Evolutionary conservation across 2,797 vertebrate genomes (phyloP), one percentile per base, ranked within the genome.

Genomic region (Decapterus maruadsi): DNA sequence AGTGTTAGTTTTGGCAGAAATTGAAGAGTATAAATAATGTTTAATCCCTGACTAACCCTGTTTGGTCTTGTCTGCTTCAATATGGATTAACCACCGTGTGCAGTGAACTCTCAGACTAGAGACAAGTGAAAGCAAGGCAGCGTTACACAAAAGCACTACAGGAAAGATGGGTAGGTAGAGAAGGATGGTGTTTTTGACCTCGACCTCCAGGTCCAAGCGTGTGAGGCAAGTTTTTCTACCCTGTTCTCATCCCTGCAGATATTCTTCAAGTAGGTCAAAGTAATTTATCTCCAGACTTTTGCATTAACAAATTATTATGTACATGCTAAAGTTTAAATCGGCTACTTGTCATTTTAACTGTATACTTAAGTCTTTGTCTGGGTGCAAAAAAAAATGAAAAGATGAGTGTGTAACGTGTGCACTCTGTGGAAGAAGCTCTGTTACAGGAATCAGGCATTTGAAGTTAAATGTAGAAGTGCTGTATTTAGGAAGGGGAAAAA

Each of bases 11-110:
- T 82, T 70, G 12, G 55, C 42, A 62, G 40, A 67, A 66, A 72
- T 36, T 17, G 14, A 0, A 6, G 36, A 17, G 19, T 62, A 62
- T 45, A 71, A 66, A 72, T 72, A 75, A 69, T 68, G 12, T 7
- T 73, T 76, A 72, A 72, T 72, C 68, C 60, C 56, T 34, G 61
- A 72, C 55, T 69, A 60, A 76, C 64, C 62, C 75, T 22, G 55
- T 75, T 77, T 84, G 73, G 40, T 51, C 61, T 70, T 10, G 9
- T 77, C 67, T 72, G 40, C 61, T 40, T 67, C 43, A 74, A 40
- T 74, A 50, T 80, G 51, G 71, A 73, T 73, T 77, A 75, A 57
- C 68, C 51, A 68, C 22, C 17, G 48, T 34, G 53, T 20, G 38
- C 31, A 62, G 50, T 57, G 42, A 51, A 8, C 7, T 4, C 10